Base-by-base conservation (phyloP, 1,140 invertebrate genomes). In the Cataglyphis hispanica region DNA sequence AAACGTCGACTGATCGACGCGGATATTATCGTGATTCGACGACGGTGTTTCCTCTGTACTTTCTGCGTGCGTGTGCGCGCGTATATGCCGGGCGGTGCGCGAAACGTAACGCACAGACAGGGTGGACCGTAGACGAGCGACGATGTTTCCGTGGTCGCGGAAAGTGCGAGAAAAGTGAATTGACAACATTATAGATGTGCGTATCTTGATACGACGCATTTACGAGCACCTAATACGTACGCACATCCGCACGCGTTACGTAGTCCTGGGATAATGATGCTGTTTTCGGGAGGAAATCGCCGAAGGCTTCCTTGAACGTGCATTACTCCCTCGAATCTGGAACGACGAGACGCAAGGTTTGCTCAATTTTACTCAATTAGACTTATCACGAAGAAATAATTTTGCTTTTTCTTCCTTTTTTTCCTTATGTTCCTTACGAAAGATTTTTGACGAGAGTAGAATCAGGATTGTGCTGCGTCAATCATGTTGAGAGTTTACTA, bases 121-220 rank as follows among this genome's bases (percentile, higher is more conserved):
- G 53, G 67, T 34, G 56, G 37, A 16, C 10, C 8, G 50, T 58
- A 53, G 43, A 22, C 19, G 4, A 22, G 46, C 25, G 5, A 37
- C 46, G 72, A 91, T 91, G 91, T 84, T 90, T 31, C 83, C 78
- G 66, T 84, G 85, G 66, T 80, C 70, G 87, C 86, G 89, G 75
- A 91, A 91, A 88, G 83, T 91, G 85, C 86, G 89, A 91, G 89
- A 77, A 84, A 91, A 91, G 90, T 91, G 89, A 92, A 13, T 53
- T 1, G 74, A 16, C 60, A 72, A 64, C 60, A 46, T 64, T n/a
- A 56, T 53, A 66, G 60, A 84, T 69, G 75, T 75, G 27, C 7
- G n/a, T 6, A 66, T 74, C 10, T 31, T n/a, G n/a, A 11, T 5
- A 34, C 67, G 37, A 50, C 70, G 43, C 19, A 19, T 34, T 60